Conservation (phyloP, 2,113 vertebrate genomes). For the Stomatorhinus ivindoensis region DNA sequence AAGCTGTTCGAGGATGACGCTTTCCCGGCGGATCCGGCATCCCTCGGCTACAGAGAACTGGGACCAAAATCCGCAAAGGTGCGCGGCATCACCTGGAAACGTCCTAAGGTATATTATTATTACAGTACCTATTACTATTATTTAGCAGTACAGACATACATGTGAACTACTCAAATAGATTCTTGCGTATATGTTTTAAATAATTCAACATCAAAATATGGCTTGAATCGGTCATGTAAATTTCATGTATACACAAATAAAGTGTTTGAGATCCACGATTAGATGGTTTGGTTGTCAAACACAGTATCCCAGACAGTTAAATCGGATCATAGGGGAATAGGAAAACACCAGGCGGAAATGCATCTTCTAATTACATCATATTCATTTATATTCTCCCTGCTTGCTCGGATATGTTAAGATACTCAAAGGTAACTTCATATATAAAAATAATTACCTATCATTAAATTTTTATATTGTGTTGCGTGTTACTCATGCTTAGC, state of each 20-base stretch:
- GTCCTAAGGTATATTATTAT: slow-evolving; percentile 33
- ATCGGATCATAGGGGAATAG: neutral
- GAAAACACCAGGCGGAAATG: neutral
- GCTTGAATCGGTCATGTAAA: neutral
- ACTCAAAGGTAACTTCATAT: neutral
- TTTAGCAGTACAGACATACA: neutral
- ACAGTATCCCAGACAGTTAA: neutral
- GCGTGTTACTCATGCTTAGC: neutral
- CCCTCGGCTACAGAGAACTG: slow-evolving; percentile 53
- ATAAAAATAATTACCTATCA: neutral
- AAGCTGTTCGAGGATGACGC: slow-evolving; percentile 44
- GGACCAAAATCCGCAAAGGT: slow-evolving; percentile 46
- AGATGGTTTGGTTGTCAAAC: neutral
- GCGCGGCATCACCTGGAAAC: slow-evolving; percentile 41
- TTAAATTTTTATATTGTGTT: neutral
- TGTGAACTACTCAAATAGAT: neutral
- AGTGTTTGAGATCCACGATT: neutral
- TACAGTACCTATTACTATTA: neutral
- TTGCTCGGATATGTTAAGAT: neutral
- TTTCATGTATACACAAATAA: neutral
- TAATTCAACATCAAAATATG: neutral
- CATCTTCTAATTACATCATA: neutral
- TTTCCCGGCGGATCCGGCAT: slow-evolving; percentile 36
- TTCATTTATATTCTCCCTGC: neutral
- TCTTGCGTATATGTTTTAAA: neutral